Conservation (phyloP, 2,888 invertebrate species). For the Papilio demoleus region DNA sequence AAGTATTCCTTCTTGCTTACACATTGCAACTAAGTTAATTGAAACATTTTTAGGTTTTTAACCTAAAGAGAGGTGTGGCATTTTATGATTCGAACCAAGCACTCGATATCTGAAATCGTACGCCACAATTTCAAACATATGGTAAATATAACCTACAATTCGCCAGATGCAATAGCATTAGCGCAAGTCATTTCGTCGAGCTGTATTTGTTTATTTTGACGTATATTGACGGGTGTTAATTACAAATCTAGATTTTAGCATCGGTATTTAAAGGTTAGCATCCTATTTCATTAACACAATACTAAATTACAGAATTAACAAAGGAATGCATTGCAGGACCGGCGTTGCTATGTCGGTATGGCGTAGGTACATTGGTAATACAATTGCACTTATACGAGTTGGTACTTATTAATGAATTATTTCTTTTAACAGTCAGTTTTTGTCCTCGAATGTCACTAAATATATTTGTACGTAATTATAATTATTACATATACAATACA, state of each 20-base stretch:
- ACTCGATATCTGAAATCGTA: not conserved
- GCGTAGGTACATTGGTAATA: conserved; percentile 2
- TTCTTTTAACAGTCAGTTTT: not conserved
- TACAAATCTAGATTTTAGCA: conserved; percentile 11
- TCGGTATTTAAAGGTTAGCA: conserved; percentile 12
- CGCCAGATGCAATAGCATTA: conserved; percentile 10
- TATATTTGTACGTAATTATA: no score
- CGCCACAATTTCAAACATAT: not conserved
- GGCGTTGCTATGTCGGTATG: conserved; percentile 2
- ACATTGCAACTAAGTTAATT: no score
- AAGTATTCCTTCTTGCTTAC: no score
- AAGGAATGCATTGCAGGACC: conserved; percentile 3
- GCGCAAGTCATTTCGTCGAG: conserved; percentile 1
- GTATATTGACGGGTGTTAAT: conserved; percentile 13
- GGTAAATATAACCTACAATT: conserved; percentile 6
- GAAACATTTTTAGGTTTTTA: no score
- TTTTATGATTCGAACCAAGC: not conserved
- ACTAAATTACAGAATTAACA: not conserved
- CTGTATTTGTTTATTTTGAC: conserved; percentile 10
- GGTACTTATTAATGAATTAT: not conserved
- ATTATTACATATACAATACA: no score
- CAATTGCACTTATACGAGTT: not conserved
- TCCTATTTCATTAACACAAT: not conserved
- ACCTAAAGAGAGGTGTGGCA: not conserved
- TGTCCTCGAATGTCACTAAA: not conserved